These are phyloP conservation scores for Clarias fuscus DNA, from an alignment of 2,797 vertebrate species.

Conservation along the genomic window DNA sequence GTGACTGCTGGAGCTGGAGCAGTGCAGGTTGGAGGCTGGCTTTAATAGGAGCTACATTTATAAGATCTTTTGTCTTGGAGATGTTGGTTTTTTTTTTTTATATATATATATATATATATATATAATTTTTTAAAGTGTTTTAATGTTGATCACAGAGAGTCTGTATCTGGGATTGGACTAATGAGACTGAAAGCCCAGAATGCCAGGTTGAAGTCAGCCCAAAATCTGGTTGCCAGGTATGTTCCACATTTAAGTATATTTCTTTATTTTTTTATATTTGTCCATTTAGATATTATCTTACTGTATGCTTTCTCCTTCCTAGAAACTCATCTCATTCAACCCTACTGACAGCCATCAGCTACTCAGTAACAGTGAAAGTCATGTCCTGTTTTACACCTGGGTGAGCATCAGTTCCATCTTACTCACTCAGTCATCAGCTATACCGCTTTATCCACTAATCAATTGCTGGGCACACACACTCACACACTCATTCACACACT, in stretches of 20 bases:
- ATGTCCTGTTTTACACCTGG: conserved; percentile 42
- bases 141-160: conserved; percentile 71
- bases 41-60: background rate
- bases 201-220: conserved; percentile 75
- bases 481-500: no score
- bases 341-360: conserved; percentile 78
- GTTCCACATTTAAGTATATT: conserved; percentile 33
- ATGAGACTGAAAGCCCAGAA: conserved; percentile 66
- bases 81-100: background rate
- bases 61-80: background rate
- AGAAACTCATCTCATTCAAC: conserved; percentile 85
- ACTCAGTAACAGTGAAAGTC: conserved; percentile 79
- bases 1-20: conserved; percentile 78
- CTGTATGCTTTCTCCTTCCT: conserved; percentile 26
- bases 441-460: no score
- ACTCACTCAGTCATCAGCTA: no score
- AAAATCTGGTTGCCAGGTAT: conserved; percentile 81
- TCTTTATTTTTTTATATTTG: background rate
- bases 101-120: no score
- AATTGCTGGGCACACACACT: no score
- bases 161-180: conserved; percentile 91
- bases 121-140: background rate
- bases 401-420: conserved; percentile 29
- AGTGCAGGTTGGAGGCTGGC: conserved; percentile 74
- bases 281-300: background rate